These are phyloP conservation scores for Phaonia tiefii DNA, from an alignment of 2,888 invertebrate genomes.

Conservation along the genomic window DNA sequence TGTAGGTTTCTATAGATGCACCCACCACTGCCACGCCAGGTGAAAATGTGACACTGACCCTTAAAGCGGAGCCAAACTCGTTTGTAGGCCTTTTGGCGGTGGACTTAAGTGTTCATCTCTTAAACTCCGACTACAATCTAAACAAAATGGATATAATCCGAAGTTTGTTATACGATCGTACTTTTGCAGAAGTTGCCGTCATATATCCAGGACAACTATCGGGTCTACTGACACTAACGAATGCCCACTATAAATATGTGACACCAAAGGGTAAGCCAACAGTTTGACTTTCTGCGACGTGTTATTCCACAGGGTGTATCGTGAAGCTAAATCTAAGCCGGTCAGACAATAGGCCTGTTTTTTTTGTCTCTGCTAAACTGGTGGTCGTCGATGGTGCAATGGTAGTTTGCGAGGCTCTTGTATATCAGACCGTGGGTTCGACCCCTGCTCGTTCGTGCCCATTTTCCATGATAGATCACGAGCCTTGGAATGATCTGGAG, in stretches of 20 bases:
- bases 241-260: constrained; percentile 67
- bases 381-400: too few relatives aligned
- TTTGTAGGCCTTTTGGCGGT: constrained; percentile 92
- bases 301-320: too few relatives aligned
- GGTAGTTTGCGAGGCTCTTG: too few relatives aligned
- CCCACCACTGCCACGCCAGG: constrained; percentile 40
- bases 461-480: too few relatives aligned
- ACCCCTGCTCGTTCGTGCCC: too few relatives aligned
- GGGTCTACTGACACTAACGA: constrained; percentile 76
- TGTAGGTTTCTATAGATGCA: constrained; percentile 77
- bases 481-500: too few relatives aligned
- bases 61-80: constrained; percentile 80
- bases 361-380: too few relatives aligned
- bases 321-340: too few relatives aligned
- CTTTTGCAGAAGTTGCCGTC: neutral
- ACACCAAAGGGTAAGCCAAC: too few relatives aligned
- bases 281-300: too few relatives aligned
- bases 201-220: constrained; percentile 71
- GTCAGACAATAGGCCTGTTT: too few relatives aligned
- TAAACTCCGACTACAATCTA: constrained; percentile 83
- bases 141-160: constrained; percentile 82
- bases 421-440: too few relatives aligned
- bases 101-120: constrained; percentile 85
- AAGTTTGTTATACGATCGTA: constrained; percentile 81
- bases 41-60: neutral